phyloP scores from a whole-genome alignment of 2,113 vertebrate genomes.

The Cromileptes altivelis region DNA sequence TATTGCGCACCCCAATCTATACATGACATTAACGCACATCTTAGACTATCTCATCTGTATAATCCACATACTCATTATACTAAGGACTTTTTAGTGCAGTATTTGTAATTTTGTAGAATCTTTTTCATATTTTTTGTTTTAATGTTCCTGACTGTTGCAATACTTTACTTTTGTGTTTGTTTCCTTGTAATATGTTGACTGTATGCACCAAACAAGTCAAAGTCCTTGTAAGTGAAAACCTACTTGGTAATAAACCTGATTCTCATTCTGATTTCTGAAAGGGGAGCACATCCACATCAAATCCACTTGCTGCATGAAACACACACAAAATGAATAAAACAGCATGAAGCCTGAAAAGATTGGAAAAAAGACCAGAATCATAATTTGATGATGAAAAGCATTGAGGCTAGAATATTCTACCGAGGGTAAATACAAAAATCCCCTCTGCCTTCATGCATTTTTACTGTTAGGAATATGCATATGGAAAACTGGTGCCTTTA shows the following conservation, averaged over 20 bases:
- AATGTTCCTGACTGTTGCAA: too few species aligned
- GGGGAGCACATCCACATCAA: conserved; percentile 20
- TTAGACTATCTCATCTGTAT: too few species aligned
- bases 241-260: too few species aligned
- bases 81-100: too few species aligned
- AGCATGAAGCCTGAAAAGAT: conserved; percentile 33
- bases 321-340: conserved; percentile 48
- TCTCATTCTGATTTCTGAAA: background rate
- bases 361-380: conserved; percentile 47
- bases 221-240: too few species aligned
- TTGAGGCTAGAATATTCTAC: background rate
- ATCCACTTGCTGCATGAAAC: conserved; percentile 37
- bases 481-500: background rate
- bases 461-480: background rate
- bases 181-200: too few species aligned
- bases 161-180: too few species aligned
- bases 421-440: background rate
- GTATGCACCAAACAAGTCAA: too few species aligned
- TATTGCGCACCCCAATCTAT: too few species aligned
- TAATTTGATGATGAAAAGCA: conserved; percentile 52
- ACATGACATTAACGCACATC: too few species aligned
- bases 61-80: too few species aligned
- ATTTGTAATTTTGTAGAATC: too few species aligned
- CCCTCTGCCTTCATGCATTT: conserved; percentile 1
- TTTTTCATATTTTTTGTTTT: background rate